Evolutionary conservation across 2,888 invertebrate species (phyloP).

Genomic region (Lasioglossum vierecki): DNA sequence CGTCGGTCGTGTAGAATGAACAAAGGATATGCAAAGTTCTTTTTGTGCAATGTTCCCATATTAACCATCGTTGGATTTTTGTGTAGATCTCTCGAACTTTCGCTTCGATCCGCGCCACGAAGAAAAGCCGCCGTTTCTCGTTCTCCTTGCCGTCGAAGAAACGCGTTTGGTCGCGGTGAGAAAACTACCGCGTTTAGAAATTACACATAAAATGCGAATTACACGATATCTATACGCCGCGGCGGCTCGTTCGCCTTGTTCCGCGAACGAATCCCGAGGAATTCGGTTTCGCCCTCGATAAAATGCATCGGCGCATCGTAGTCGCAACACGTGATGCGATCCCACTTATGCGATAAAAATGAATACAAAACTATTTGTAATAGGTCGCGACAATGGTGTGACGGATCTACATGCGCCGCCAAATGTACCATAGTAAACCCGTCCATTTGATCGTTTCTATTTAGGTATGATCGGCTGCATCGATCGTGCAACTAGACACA

Average conservation of each 20-base stretch:
- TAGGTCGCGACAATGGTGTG: constrained; percentile 47
- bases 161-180: constrained; percentile 19
- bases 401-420: constrained; percentile 43
- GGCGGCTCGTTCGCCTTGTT: constrained; percentile 4
- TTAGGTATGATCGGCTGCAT: constrained; percentile 29
- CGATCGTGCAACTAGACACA: constrained; percentile 4
- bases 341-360: constrained; percentile 63
- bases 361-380: constrained; percentile 73
- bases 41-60: constrained; percentile 81
- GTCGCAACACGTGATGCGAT: constrained; percentile 35
- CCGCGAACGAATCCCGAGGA: constrained; percentile 21
- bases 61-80: constrained; percentile 65
- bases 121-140: constrained; percentile 28
- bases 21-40: constrained; percentile 79
- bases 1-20: constrained; percentile 76
- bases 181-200: constrained; percentile 23
- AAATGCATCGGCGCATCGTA: constrained; percentile 50
- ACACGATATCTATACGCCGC: constrained; percentile 31
- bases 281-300: constrained; percentile 30
- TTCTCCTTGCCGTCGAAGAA: constrained; percentile 3
- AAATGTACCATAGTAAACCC: background rate
- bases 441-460: constrained; percentile 18
- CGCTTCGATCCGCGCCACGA: constrained; percentile 32
- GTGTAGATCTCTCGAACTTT: constrained; percentile 22
- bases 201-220: constrained; percentile 44